These are phyloP conservation scores for Hyperopisus bebe DNA, from an alignment of 2,113 vertebrate species.

Conservation along the genomic window DNA sequence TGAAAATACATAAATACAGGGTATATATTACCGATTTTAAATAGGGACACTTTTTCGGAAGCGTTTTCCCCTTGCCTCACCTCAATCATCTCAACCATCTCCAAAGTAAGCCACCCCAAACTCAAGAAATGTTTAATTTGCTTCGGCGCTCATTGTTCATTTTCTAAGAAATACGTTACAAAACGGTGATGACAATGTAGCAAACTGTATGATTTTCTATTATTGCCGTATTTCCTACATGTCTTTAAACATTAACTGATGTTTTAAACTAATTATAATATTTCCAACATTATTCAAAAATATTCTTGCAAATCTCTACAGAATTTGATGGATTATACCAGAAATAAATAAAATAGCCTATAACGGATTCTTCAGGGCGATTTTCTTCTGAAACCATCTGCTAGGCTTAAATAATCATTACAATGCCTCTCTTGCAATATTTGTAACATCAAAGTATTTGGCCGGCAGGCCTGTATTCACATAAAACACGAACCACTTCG, in stretches of 20 bases:
- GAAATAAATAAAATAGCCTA: neutral
- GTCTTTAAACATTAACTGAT: neutral
- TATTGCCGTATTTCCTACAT: neutral
- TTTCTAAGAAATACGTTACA: neutral
- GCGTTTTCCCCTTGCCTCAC: neutral
- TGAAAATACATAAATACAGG: neutral
- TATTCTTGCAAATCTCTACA: neutral
- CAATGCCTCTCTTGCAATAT: neutral
- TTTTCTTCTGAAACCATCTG: neutral
- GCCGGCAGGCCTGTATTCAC: neutral
- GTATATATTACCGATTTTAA: neutral
- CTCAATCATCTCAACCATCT: neutral
- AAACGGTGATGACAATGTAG: neutral
- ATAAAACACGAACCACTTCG: neutral
- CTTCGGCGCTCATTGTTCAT: neutral
- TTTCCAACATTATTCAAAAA: neutral
- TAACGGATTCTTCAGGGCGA: neutral
- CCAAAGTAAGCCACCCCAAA: neutral
- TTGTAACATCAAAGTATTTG: neutral
- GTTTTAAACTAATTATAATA: neutral
- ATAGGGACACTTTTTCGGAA: neutral
- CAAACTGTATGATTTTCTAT: neutral
- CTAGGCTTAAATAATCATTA: neutral
- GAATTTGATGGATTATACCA: neutral
- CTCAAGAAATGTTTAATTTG: neutral